These are phyloP conservation scores for Lasioglossum marginatum DNA, from an alignment of 2,888 invertebrate species.

Conservation along the genomic window DNA sequence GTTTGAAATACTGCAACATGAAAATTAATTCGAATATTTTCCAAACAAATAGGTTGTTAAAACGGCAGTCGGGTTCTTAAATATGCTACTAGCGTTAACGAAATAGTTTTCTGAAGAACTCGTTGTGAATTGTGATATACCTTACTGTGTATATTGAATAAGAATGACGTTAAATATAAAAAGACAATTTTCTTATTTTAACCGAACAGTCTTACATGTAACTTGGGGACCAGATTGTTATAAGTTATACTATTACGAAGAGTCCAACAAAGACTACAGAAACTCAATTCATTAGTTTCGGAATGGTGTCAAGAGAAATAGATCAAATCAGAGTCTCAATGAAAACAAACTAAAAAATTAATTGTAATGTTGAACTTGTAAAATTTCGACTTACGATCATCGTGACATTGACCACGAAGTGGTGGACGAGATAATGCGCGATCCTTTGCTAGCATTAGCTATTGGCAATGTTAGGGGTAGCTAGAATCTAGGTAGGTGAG, in stretches of 20 bases:
- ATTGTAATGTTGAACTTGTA: neutral
- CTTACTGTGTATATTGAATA: neutral
- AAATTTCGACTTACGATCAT: neutral
- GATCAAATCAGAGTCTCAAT: neutral
- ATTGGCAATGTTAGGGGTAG: neutral
- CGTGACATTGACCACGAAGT: neutral
- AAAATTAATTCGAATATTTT: neutral
- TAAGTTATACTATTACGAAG: neutral
- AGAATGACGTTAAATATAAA: neutral
- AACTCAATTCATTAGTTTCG: neutral
- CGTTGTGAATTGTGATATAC: neutral
- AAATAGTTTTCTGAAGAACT: neutral
- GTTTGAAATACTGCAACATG: neutral
- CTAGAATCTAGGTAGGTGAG: neutral
- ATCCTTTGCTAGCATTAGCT: neutral
- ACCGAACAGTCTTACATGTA: neutral
- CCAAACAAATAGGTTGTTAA: constrained; percentile 60
- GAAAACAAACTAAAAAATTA: neutral
- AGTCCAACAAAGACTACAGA: neutral
- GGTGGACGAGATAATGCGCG: neutral
- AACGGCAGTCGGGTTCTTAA: constrained; percentile 66
- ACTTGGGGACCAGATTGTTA: neutral
- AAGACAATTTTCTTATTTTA: neutral
- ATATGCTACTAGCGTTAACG: constrained; percentile 65
- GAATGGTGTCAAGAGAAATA: neutral